A percentile compares a stretch with the other conserved stretches of the same genome.
Evolutionary conservation across 2,888 invertebrate species (phyloP).

Genomic region (Schizotus pectinicornis): DNA sequence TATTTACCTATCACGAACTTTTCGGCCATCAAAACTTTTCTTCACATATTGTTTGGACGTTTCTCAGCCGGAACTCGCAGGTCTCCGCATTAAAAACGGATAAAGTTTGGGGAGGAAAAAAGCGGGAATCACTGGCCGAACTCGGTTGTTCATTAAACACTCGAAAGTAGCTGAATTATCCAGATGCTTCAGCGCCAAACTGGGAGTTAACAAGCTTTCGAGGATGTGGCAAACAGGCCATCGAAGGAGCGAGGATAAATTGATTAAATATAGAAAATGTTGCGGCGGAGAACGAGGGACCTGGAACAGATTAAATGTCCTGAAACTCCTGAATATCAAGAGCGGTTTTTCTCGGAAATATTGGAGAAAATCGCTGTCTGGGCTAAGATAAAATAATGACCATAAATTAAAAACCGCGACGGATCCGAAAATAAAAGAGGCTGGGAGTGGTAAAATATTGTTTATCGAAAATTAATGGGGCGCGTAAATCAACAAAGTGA

Average conservation of each 20-base stretch:
- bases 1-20: constrained; percentile 17
- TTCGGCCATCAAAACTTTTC: constrained; percentile 14
- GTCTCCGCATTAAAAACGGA: not conserved
- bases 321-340: too few species aligned
- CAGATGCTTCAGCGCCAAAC: constrained; percentile 5
- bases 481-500: not conserved
- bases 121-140: not conserved
- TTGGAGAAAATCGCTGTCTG: not conserved
- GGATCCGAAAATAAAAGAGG: too few species aligned
- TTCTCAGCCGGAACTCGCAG: constrained; percentile 1
- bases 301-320: too few species aligned
- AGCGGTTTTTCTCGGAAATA: not conserved
- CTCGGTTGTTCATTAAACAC: too few species aligned
- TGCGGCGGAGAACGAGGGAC: not conserved
- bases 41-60: constrained; percentile 4
- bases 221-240: constrained; percentile 4
- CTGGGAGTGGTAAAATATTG: not conserved
- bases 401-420: not conserved
- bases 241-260: constrained; percentile 20
- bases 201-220: constrained; percentile 16
- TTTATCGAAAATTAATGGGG: not conserved
- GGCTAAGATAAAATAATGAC: not conserved
- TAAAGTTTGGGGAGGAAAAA: not conserved
- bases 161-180: constrained; percentile 6
- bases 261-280: constrained; percentile 34